Percentiles rank a stretch among this genome's conserved stretches.
Conservation (phyloP, 2,888 invertebrate species). For the Candidula unifasciata region DNA sequence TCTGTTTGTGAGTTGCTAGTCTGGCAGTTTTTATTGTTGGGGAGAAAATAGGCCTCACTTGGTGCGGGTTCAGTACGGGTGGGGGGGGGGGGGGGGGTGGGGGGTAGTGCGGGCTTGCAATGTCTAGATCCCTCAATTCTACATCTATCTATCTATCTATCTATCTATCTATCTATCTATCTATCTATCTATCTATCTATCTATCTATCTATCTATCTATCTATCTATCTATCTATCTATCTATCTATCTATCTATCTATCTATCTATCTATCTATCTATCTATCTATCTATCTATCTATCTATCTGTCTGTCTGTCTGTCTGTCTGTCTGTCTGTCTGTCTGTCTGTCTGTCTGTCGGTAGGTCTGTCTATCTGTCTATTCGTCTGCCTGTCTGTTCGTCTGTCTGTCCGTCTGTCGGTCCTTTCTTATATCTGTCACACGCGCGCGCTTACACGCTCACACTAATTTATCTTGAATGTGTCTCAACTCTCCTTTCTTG, state of each 20-base stretch:
- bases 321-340: constrained; percentile 16
- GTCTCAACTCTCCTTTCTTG: too few species aligned
- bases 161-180: constrained; percentile 21
- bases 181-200: constrained; percentile 24
- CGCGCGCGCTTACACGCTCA: too few species aligned
- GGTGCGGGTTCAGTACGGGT: too few species aligned
- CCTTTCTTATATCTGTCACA: too few species aligned
- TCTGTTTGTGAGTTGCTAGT: too few species aligned
- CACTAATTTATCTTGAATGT: too few species aligned
- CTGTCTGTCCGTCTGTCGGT: too few species aligned
- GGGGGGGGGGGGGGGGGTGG: too few species aligned
- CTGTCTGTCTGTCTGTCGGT: constrained; percentile 15
- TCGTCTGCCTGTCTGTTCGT: too few species aligned
- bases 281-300: constrained; percentile 40
- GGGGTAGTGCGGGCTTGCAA: too few species aligned
- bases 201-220: constrained; percentile 30
- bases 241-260: constrained; percentile 14
- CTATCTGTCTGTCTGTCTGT: constrained; percentile 30
- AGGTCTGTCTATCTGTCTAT: neutral
- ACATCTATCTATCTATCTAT: constrained; percentile 18
- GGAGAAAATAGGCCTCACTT: too few species aligned
- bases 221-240: constrained; percentile 30
- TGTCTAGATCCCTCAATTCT: neutral
- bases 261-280: constrained; percentile 13
- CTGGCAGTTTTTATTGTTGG: too few species aligned